phyloP scores from a whole-genome alignment of 2,797 vertebrate genomes.

The Lithobates pipiens region DNA sequence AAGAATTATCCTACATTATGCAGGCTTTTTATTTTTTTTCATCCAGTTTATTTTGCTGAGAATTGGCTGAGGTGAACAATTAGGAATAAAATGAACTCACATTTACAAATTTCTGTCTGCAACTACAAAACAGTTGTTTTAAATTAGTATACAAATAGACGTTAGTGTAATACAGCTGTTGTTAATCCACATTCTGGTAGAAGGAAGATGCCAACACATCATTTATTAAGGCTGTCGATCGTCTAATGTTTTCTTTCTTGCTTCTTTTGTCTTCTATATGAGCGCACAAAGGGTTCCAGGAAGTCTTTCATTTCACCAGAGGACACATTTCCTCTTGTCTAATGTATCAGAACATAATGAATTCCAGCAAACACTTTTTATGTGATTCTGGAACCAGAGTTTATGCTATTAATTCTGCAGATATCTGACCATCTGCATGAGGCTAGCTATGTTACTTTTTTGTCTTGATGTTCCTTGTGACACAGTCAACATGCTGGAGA shows the following conservation, averaged over 20 bases:
- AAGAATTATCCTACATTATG: background rate
- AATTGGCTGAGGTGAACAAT: constrained; percentile 47
- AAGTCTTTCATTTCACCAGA: constrained; percentile 79
- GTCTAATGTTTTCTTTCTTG: constrained; percentile 74
- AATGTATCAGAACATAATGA: constrained; percentile 72
- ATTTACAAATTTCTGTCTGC: constrained; percentile 77
- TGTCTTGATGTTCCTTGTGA: constrained; percentile 60
- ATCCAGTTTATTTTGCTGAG: constrained; percentile 10
- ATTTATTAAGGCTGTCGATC: constrained; percentile 79
- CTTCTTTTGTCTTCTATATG: constrained; percentile 71
- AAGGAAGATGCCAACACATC: constrained; percentile 80
- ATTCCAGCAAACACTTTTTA: constrained; percentile 76
- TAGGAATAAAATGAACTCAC: constrained; percentile 64
- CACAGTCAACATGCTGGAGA: constrained; percentile 48
- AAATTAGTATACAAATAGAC: constrained; percentile 81
- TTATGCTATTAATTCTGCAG: constrained; percentile 64
- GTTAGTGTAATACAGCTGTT: constrained; percentile 81
- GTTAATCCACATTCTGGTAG: constrained; percentile 78
- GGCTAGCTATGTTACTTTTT: constrained; percentile 53
- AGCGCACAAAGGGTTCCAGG: constrained; percentile 77
- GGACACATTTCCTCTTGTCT: constrained; percentile 77
- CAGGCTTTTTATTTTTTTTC: background rate
- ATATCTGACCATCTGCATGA: constrained; percentile 65
- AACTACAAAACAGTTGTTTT: constrained; percentile 76
- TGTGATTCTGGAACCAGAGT: constrained; percentile 73